Evolutionary conservation across 2,113 vertebrate species (phyloP).

Genomic region (Tretioscincus oriximinensis): DNA sequence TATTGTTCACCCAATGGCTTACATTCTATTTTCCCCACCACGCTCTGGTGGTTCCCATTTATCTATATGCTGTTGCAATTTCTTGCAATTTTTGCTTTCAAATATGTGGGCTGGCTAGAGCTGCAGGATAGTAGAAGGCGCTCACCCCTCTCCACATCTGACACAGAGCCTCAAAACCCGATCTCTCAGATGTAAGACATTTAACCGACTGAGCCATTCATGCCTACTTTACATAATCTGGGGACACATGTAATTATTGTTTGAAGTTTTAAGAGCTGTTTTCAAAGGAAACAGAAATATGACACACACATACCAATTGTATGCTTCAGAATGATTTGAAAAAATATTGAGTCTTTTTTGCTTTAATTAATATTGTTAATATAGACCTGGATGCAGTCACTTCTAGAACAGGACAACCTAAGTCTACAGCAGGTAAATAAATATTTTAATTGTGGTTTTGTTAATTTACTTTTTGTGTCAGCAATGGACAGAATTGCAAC

Average conservation of each 20-base stretch:
- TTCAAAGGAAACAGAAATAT: not conserved
- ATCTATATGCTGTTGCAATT: no score
- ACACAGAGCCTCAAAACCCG: no score
- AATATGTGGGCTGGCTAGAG: no score
- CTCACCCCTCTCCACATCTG: no score
- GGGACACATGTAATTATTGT: not conserved
- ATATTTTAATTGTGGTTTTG: conserved; percentile 9
- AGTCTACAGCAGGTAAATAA: conserved; percentile 66
- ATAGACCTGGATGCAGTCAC: conserved; percentile 59
- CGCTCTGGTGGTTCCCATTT: no score
- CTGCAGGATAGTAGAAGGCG: no score
- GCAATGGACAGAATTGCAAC: not conserved
- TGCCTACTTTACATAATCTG: not conserved
- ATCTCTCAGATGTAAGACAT: no score
- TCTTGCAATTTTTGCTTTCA: no score
- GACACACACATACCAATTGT: not conserved
- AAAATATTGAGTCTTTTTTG: conserved; percentile 32
- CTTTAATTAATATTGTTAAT: conserved; percentile 44
- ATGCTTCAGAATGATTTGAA: conserved; percentile 25
- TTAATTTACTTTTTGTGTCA: conserved; percentile 41
- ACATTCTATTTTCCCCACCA: no score
- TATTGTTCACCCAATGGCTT: no score
- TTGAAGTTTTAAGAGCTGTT: not conserved
- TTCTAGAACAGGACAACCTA: conserved; percentile 55
- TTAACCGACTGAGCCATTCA: no score